Evolutionary conservation across 2,888 invertebrate species (phyloP).

Genomic region (Cryptocephalus primarius): DNA sequence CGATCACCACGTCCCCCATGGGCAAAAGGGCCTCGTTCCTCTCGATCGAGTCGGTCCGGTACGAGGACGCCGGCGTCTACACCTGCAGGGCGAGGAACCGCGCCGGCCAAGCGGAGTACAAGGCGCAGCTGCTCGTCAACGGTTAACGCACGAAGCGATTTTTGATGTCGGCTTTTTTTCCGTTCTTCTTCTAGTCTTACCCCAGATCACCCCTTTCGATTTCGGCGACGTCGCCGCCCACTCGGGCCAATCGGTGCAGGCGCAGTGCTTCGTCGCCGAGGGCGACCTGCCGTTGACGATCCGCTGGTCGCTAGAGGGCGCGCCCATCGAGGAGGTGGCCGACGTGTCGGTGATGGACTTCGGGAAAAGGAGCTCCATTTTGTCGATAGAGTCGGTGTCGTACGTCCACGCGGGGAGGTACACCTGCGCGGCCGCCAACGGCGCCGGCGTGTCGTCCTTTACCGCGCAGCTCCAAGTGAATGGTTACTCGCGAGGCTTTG

Average conservation of each 20-base stretch:
- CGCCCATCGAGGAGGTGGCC: constrained; percentile 25
- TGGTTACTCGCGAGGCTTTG: too few relatives aligned
- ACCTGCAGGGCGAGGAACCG: constrained; percentile 44
- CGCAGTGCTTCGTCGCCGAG: constrained; percentile 50
- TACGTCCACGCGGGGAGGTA: constrained; percentile 64
- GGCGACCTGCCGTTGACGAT: constrained; percentile 56
- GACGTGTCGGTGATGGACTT: constrained; percentile 26
- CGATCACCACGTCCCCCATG: constrained; percentile 28
- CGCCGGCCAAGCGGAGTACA: constrained; percentile 40
- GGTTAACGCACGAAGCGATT: constrained; percentile 29
- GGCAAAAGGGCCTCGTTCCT: constrained; percentile 48
- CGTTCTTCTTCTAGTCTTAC: constrained; percentile 42
- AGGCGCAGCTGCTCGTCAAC: constrained; percentile 42
- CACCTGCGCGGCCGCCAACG: constrained; percentile 53
- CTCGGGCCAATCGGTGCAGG: constrained; percentile 41
- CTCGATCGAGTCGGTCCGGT: constrained; percentile 46
- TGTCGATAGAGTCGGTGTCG: constrained; percentile 55
- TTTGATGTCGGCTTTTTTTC: too few relatives aligned
- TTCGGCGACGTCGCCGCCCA: constrained; percentile 54
- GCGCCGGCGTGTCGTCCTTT: constrained; percentile 25
- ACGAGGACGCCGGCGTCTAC: constrained; percentile 45
- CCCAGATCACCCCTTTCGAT: constrained; percentile 53
- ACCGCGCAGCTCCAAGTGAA: constrained; percentile 39
- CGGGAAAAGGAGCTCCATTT: constrained; percentile 41
- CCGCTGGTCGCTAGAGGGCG: constrained; percentile 49